Evolutionary conservation across 2,113 vertebrate species (phyloP), one percentile per base, ranked within the genome.

Genomic region (Sorex fumeus): DNA sequence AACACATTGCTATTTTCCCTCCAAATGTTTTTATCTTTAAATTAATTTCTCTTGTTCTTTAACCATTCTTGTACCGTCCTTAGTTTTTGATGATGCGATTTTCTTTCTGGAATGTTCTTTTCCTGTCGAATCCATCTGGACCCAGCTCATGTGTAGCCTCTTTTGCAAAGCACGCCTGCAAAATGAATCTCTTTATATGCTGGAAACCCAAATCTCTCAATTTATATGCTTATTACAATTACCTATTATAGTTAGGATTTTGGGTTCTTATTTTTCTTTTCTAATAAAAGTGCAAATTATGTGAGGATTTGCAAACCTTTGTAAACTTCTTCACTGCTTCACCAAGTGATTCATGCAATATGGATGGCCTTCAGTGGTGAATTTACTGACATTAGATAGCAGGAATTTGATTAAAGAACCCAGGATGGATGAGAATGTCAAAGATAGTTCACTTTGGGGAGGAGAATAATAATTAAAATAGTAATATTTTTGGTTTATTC

Each of bases 241-340:
- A 91, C 6, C 32, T 28, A 57, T 18, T 23, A 32, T 1, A 64
- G 71, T 94, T 50, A 74, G n/a, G 23, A 67, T 85, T 79, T 86
- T n/a, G 80, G 47, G 60, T 62, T 25, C 40, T 80, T 92, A 76
- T 70, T 91, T 64, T 87, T 75, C 40, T 88, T 82, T 93, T 89
- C 67, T 87, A 79, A 64, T 75, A 53, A 70, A 87, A 40, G 11
- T 75, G 1, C 67, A 93, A 85, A 72, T 72, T 53, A 76, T 30
- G 27, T 7, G 30, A 88, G 21, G 21, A 92, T 92, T 82, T 91
- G 15, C 16, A 32, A 40, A 84, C 91, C 53, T 91, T 64, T 72
- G 6, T 19, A 75, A 60, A 70, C 2, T 23, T 2, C 28, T 69
- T 45, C 12, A 21, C 21, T 72, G 34, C 11, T 19, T 82, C 57